A percentile compares a stretch with the other conserved stretches of the same genome.
Conservation (phyloP, 2,797 vertebrate species). For the Macroramphosus scolopax region DNA sequence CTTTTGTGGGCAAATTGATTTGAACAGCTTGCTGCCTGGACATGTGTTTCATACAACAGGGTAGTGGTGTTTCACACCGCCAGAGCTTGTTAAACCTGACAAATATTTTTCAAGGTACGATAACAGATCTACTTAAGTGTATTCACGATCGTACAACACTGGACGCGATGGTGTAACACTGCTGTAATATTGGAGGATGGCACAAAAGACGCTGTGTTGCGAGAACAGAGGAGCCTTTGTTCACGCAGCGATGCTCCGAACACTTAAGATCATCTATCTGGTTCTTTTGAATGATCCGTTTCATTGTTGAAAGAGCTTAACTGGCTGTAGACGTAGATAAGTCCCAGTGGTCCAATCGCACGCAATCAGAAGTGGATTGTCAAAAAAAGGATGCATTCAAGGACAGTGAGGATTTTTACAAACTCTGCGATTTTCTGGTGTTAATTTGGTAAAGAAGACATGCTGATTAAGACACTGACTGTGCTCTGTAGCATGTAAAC, state of each 20-base stretch:
- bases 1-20: slow-evolving; percentile 56
- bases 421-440: no score
- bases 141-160: slow-evolving; percentile 23
- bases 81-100: slow-evolving; percentile 33
- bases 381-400: no score
- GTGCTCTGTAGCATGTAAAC: no score
- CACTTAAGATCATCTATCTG: slow-evolving; percentile 51
- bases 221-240: slow-evolving; percentile 33
- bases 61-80: slow-evolving; percentile 19
- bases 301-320: slow-evolving; percentile 61
- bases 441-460: no score
- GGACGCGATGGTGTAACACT: slow-evolving; percentile 12
- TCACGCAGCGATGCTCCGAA: slow-evolving; percentile 28
- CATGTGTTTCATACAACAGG: slow-evolving; percentile 24
- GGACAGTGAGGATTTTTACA: no score
- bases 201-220: slow-evolving; percentile 1
- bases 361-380: slow-evolving; percentile 40
- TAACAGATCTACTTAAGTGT: slow-evolving; percentile 28
- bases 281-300: slow-evolving; percentile 52
- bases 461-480: no score
- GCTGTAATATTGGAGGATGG: slow-evolving; percentile 18
- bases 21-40: slow-evolving; percentile 36
- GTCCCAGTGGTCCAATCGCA: slow-evolving; percentile 25
- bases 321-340: slow-evolving; percentile 50
- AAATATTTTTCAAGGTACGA: slow-evolving; percentile 32